These are phyloP conservation scores for Troilus luridus DNA, from an alignment of 2,888 invertebrate species.

Conservation along the genomic window DNA sequence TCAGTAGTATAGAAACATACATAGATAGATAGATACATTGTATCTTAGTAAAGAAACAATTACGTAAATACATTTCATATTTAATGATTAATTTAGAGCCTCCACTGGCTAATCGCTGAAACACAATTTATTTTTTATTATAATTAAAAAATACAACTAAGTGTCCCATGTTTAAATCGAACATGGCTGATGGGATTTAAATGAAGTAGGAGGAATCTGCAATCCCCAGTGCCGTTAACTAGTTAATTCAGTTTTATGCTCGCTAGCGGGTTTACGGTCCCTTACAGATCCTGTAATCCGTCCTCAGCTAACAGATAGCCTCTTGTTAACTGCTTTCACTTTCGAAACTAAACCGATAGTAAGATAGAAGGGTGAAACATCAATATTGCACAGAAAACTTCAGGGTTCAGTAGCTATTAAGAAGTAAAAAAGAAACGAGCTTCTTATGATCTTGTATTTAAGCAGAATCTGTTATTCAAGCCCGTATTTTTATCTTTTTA, in stretches of 20 bases:
- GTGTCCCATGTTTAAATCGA: background rate
- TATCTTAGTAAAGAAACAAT: too few species aligned
- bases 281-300: background rate
- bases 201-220: background rate
- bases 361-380: background rate
- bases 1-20: too few species aligned
- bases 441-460: too few species aligned
- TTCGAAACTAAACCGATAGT: background rate
- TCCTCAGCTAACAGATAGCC: background rate
- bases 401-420: too few species aligned
- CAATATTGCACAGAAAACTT: too few species aligned
- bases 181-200: background rate
- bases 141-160: background rate
- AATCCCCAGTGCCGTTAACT: background rate
- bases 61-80: too few species aligned
- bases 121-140: background rate
- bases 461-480: too few species aligned
- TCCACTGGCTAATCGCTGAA: background rate
- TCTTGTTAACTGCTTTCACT: background rate
- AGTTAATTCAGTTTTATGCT: constrained; percentile 21
- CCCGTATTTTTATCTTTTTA: too few species aligned
- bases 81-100: too few species aligned
- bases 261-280: background rate
- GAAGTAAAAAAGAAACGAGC: too few species aligned
- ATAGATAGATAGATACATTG: too few species aligned